Base-by-base conservation (phyloP, 2,797 vertebrate species). In the Chelmon rostratus region DNA sequence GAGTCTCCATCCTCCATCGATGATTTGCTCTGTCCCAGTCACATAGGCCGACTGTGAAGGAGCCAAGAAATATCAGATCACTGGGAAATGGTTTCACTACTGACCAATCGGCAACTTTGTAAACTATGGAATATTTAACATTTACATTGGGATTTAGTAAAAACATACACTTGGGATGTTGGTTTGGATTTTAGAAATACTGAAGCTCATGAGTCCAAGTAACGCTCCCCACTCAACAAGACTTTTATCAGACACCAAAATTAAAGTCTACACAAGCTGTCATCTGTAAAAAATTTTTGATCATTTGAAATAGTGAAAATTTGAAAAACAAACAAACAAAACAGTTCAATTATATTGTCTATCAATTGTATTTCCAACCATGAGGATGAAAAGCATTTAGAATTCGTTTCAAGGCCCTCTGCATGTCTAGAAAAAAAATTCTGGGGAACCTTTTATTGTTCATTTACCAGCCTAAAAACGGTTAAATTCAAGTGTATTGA, bases 1-100 rank as follows among this genome's bases (percentile, higher is more conserved):
- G 69, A 99, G 92, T 72, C 96, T 96, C 97, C 97, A 98, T 78
- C 98, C 98, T 93, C 98, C 98, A 79, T 99, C 98, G 10, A 99
- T 99, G 92, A 98, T 92, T 6, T 97, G 94, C 81, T 97, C 96
- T 3, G 96, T 97, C n/a, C 98, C 98, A 1, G 98, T 98, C 72
- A 99, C 69, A 3, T 97, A 99, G 72, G 96, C 95, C 19, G 98
- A 98, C 98, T 99, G 94, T 76, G 92, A 87, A 81, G 23, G 79
- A 35, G 68, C 6, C 44, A 7, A 52, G 2, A 73, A 35, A 71
- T 31, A 38, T 73, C 13, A 79, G 25, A 64, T 40, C 31, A 78
- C 49, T 74, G 33, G 7, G 42, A 15, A 19, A 63, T 79, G 9
- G 57, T 10, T 38, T 65, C 10, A 61, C 18, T 2, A 3, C 18